Percentiles rank a stretch among this genome's conserved stretches.
Conservation (phyloP, 2,888 invertebrate species). For the Drosophila peninsularis region DNA sequence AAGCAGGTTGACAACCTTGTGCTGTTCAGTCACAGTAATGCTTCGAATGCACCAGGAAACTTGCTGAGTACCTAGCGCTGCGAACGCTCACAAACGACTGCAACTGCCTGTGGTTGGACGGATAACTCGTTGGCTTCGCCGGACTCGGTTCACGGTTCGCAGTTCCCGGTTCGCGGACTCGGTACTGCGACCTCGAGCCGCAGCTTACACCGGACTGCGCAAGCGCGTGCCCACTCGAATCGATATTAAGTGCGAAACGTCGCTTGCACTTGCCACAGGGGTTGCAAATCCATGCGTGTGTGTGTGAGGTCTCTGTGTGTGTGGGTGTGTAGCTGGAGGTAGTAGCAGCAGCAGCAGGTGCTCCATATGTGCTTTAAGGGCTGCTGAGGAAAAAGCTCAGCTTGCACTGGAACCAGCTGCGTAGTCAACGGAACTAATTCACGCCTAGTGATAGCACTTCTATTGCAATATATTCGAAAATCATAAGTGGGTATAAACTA, state of each 20-base stretch:
- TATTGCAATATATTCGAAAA: neutral
- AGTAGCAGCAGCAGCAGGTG: constrained; percentile 50
- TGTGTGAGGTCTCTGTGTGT: neutral
- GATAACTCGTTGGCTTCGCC: constrained; percentile 52
- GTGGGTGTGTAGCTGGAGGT: neutral
- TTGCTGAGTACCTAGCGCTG: constrained; percentile 72
- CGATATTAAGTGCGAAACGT: constrained; percentile 65
- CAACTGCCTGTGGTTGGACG: constrained; percentile 48
- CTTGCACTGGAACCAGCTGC: neutral
- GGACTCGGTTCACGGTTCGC: constrained; percentile 13
- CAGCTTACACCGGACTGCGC: constrained; percentile 42
- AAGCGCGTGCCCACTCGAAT: constrained; percentile 27
- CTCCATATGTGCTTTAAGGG: constrained; percentile 43
- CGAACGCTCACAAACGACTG: constrained; percentile 80
- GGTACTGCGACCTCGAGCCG: constrained; percentile 29
- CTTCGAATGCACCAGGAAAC: constrained; percentile 55
- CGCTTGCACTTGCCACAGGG: constrained; percentile 28
- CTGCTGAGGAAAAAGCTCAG: constrained; percentile 22
- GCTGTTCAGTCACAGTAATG: constrained; percentile 53
- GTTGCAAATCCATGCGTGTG: constrained; percentile 26
- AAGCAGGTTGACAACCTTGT: constrained; percentile 60
- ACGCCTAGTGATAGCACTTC: neutral
- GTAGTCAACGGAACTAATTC: constrained; percentile 1
- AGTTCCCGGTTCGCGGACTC: constrained; percentile 18
- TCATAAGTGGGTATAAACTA: no score